Evolutionary conservation across 2,888 invertebrate species (phyloP).

Genomic region (Dryobota labecula): DNA sequence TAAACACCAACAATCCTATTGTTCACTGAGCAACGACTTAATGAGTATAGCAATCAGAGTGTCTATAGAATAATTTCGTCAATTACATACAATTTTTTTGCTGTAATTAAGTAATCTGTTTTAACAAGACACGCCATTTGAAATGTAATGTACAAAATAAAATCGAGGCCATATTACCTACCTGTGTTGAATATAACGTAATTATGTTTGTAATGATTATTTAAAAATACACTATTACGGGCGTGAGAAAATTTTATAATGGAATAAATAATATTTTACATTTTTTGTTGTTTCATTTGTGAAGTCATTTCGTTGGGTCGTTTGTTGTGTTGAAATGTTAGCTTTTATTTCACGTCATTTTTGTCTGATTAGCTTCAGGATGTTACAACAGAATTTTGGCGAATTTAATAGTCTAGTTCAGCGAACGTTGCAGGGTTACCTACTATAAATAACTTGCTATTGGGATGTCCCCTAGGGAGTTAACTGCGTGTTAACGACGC

Average conservation of each 20-base stretch:
- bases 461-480: background rate
- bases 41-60: conserved; percentile 58
- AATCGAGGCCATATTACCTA: conserved; percentile 67
- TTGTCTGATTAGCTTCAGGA: background rate
- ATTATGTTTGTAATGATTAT: conserved; percentile 49
- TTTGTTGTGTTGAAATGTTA: conserved; percentile 26
- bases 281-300: conserved; percentile 57
- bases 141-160: conserved; percentile 63
- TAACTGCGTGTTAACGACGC: background rate
- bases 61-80: conserved; percentile 64
- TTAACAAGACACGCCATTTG: conserved; percentile 46
- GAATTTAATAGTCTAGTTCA: background rate
- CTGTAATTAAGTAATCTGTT: conserved; percentile 44
- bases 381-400: background rate
- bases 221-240: conserved; percentile 55
- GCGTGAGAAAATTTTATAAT: conserved; percentile 66
- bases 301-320: conserved; percentile 1
- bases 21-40: conserved; percentile 47
- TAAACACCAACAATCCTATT: conserved; percentile 47
- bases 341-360: conserved; percentile 4
- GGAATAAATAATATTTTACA: conserved; percentile 67
- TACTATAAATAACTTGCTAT: background rate
- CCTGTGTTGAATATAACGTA: conserved; percentile 52
- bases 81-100: conserved; percentile 62
- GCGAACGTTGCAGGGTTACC: background rate